Evolutionary conservation across 2,888 invertebrate genomes (phyloP), one percentile per base, ranked within the genome.

Genomic region (Spodoptera littoralis): DNA sequence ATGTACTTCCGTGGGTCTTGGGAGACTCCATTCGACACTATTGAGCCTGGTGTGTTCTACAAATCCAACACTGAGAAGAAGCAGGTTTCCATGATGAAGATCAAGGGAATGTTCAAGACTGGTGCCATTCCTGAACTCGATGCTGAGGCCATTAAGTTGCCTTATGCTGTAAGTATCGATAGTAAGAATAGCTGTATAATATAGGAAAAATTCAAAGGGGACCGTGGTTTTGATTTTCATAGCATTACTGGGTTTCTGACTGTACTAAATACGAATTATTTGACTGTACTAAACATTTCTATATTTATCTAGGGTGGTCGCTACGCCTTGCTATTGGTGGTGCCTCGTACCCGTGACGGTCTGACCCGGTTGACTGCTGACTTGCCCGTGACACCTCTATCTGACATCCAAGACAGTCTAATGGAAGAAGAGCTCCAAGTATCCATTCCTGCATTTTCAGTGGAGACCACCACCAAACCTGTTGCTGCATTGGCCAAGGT

Each of bases 1-100:
- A 92, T 98, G 80, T 97, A 97, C 86, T 97, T 97, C 93, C 96
- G 97, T 72, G 97, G 97, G n/a, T 95, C 95, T 11, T 98, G 98
- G 98, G 95, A 96, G 67, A 94, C 95, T 30, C 93, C 96, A 0
- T 98, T 98, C 84, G 95, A 96, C 65, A 83, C 86, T 13, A 89
- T 92, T 2, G 92, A 92, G 56, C 82, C 91, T 2, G 95, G 95
- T 44, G 95, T 96, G 66, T 98, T 98, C 90, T 95, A 96, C 82
- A 94, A 95, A 64, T 96, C 96, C 11, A 95, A 93, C 48, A 91
- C 92, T 0, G 95, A 96, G 74, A 96, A 97, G 82, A 94, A 95
- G 64, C 93, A 95, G 73, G 95, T 96, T 0, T 91, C 95, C 0
- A 96, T 97, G 96, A 97, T 98, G 97, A 96, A 96, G 83, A 93